A percentile compares a stretch with the other conserved stretches of the same genome.
These are phyloP conservation scores for Cheilosia vernalis DNA, from an alignment of 2,888 invertebrate genomes.

Conservation along the genomic window DNA sequence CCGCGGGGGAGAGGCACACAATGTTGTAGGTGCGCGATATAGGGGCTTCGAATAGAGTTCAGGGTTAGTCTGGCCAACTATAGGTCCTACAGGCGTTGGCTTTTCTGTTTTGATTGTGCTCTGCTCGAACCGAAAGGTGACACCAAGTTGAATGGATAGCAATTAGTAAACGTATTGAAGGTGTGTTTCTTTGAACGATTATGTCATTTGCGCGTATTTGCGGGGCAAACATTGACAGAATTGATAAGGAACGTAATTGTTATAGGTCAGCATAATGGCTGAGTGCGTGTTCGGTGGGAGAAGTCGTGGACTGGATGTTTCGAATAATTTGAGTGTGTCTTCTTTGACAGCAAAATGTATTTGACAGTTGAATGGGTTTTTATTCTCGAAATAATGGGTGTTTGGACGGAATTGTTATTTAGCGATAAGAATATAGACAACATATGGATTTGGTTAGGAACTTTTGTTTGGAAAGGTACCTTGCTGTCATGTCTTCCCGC, in stretches of 20 bases:
- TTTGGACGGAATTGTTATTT: too few species aligned
- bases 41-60: conserved; percentile 56
- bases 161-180: conserved; percentile 34
- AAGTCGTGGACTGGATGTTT: too few species aligned
- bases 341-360: too few species aligned
- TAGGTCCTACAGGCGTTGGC: conserved; percentile 16
- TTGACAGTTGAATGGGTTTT: too few species aligned
- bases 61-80: conserved; percentile 67
- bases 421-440: too few species aligned
- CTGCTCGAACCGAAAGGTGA: too few species aligned
- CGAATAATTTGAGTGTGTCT: too few species aligned
- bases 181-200: conserved; percentile 50
- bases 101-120: conserved; percentile 50
- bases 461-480: too few species aligned
- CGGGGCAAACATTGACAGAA: conserved; percentile 13
- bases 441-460: too few species aligned
- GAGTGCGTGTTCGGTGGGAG: not conserved
- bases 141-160: conserved; percentile 23
- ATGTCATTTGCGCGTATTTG: conserved; percentile 37
- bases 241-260: conserved; percentile 23
- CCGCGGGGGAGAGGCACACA: not conserved
- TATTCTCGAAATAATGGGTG: too few species aligned
- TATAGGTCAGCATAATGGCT: not conserved
- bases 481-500: too few species aligned
- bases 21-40: conserved; percentile 21